These are phyloP conservation scores for Corvus hawaiiensis DNA, from an alignment of 2,113 vertebrate genomes.

Conservation along the genomic window DNA sequence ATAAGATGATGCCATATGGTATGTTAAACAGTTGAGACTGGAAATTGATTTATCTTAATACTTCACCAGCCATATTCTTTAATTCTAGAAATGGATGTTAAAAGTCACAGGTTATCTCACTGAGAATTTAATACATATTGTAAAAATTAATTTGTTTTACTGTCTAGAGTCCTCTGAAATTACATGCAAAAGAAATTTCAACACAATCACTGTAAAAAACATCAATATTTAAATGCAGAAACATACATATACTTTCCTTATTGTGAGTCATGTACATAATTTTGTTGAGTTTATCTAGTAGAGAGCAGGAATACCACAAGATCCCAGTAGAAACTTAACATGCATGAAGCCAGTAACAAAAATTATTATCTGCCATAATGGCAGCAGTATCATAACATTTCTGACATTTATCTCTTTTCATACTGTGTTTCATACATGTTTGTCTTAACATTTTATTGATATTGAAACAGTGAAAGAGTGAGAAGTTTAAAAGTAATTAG, in stretches of 20 bases:
- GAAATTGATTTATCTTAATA: neutral
- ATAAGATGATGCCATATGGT: neutral
- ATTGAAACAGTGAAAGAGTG: neutral
- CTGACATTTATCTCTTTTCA: neutral
- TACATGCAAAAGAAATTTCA: neutral
- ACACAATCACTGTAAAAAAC: accelerated
- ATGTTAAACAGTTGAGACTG: neutral
- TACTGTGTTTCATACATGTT: neutral
- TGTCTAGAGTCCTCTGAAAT: neutral
- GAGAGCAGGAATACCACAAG: neutral
- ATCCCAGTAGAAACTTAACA: neutral
- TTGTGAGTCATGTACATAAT: neutral
- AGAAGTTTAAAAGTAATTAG: neutral
- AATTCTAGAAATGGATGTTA: neutral
- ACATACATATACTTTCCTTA: neutral
- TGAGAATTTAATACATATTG: neutral
- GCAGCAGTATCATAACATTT: neutral
- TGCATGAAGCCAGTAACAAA: neutral
- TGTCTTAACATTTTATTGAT: neutral
- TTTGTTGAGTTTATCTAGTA: neutral
- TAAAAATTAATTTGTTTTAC: neutral
- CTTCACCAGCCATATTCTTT: neutral
- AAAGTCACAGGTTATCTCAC: neutral
- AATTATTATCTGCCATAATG: neutral
- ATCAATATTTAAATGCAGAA: neutral